A percentile compares a stretch with the other conserved stretches of the same genome.
These are phyloP conservation scores for Dinocampus coccinellae DNA, from an alignment of 2,888 invertebrate species.

Conservation along the genomic window DNA sequence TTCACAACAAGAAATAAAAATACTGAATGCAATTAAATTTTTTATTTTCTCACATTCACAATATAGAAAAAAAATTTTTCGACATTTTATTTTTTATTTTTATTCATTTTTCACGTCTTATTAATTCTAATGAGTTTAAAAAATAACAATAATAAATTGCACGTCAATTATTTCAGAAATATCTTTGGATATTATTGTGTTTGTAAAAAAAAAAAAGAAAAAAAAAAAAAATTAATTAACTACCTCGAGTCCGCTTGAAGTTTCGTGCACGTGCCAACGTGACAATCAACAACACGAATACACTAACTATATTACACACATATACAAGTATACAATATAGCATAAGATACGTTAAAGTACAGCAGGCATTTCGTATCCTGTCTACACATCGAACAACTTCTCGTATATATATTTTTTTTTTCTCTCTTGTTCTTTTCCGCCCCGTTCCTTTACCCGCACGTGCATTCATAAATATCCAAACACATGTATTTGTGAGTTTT, in stretches of 20 bases:
- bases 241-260: background rate
- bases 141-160: too few species aligned
- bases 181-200: background rate
- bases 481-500: background rate
- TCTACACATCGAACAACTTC: background rate
- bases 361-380: background rate
- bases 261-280: conserved; percentile 19
- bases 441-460: background rate
- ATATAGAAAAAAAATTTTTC: too few species aligned
- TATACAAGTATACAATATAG: background rate
- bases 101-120: too few species aligned
- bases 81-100: too few species aligned
- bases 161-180: background rate
- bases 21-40: too few species aligned
- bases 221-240: too few species aligned
- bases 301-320: background rate
- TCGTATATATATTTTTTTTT: background rate
- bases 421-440: too few species aligned
- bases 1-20: too few species aligned
- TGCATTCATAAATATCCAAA: background rate
- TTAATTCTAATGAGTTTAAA: background rate
- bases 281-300: conserved; percentile 24
- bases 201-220: too few species aligned
- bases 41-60: too few species aligned
- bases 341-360: background rate